Conservation (phyloP, 2,113 vertebrate species). For the Saccopteryx leptura region DNA sequence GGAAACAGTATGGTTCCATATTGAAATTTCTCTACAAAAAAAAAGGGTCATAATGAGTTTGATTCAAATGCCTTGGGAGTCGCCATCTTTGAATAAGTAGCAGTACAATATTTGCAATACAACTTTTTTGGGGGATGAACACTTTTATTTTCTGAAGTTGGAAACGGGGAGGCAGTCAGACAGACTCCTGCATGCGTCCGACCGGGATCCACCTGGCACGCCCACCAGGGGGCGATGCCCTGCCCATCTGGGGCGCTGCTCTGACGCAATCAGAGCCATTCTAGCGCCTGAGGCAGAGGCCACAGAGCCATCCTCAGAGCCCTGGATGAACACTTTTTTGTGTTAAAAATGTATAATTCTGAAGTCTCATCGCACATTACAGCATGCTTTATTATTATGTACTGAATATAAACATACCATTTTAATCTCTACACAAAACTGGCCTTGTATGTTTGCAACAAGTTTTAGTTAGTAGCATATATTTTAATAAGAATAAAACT, state of each 20-base stretch:
- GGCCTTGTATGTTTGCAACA: not conserved
- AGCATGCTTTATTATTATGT: not conserved
- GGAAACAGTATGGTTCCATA: not conserved
- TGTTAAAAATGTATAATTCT: slow-evolving; percentile 37
- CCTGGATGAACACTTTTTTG: not conserved
- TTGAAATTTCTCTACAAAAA: not conserved
- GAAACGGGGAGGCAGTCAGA: too few species aligned
- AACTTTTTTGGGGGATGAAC: not conserved
- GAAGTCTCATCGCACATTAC: not conserved
- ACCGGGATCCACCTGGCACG: too few species aligned
- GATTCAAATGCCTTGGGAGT: slow-evolving; percentile 10
- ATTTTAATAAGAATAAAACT: not conserved
- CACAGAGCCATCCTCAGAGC: too few species aligned
- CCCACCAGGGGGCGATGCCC: too few species aligned
- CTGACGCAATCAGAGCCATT: too few species aligned
- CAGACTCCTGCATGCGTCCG: too few species aligned
- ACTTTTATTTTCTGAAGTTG: not conserved
- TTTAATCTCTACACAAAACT: slow-evolving; percentile 43
- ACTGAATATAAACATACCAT: not conserved
- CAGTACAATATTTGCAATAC: not conserved
- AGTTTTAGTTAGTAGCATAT: slow-evolving; percentile 6
- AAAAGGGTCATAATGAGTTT: not conserved
- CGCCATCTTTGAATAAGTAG: not conserved
- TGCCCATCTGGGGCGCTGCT: too few species aligned
- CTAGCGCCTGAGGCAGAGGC: too few species aligned